Percentiles rank a stretch among this genome's conserved stretches.
Conservation (phyloP, 2,113 vertebrate genomes). For the Hippocampus guttulatus region DNA sequence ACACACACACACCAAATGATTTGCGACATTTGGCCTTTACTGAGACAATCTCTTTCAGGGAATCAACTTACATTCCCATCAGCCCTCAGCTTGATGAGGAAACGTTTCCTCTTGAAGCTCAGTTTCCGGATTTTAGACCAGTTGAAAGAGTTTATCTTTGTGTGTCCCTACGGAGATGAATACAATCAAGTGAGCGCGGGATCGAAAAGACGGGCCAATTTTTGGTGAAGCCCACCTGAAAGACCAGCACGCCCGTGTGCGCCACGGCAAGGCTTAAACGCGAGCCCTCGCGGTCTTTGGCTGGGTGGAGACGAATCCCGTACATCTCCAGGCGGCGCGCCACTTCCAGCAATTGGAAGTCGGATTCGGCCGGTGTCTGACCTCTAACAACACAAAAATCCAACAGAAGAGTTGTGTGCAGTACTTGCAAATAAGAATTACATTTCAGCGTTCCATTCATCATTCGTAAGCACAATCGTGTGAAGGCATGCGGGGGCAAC, state of each 20-base stretch:
- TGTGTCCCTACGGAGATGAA: conserved; percentile 78
- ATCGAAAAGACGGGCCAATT: neutral
- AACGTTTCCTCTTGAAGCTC: conserved; percentile 98
- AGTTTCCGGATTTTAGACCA: conserved; percentile 97
- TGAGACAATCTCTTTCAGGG: neutral
- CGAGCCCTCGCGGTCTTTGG: conserved; percentile 93
- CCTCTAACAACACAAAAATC: conserved; percentile 72
- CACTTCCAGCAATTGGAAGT: conserved; percentile 92
- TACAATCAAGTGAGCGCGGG: neutral
- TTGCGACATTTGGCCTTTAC: neutral
- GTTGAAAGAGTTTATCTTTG: conserved; percentile 96
- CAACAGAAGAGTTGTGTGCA: neutral
- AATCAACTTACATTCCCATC: conserved; percentile 85
- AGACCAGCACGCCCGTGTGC: conserved; percentile 91
- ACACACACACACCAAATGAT: neutral
- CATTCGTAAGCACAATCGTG: conserved; percentile 12
- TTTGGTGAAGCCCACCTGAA: conserved; percentile 78
- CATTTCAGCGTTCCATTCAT: conserved; percentile 11
- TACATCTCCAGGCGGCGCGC: conserved; percentile 93
- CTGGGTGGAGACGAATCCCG: conserved; percentile 88
- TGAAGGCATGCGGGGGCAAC: conserved; percentile 10
- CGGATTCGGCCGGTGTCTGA: conserved; percentile 93
- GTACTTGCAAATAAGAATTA: conserved; percentile 10
- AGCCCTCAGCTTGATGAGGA: conserved; percentile 92
- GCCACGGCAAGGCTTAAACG: conserved; percentile 89